phyloP scores from a whole-genome alignment of 2,797 vertebrate genomes.

The Picus viridis region DNA sequence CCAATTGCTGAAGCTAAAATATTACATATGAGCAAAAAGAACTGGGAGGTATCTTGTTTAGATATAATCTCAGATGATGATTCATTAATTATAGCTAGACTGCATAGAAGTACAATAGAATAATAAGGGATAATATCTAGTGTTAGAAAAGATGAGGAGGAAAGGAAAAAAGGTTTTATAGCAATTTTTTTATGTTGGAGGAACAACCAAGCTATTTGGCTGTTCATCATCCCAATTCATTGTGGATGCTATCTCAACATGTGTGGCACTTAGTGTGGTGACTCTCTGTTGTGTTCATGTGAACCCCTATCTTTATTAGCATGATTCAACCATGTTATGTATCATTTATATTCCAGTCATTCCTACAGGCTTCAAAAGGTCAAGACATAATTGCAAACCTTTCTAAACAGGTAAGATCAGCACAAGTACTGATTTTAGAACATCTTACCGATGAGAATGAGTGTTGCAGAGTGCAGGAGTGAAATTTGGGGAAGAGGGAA shows the following conservation, averaged over 20 bases:
- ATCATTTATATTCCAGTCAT: not conserved
- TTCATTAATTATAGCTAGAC: not conserved
- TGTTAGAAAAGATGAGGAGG: not conserved
- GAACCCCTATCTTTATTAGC: not conserved
- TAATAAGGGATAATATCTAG: not conserved
- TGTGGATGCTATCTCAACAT: not conserved
- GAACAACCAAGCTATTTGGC: not conserved
- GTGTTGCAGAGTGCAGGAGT: not conserved
- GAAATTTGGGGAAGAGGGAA: not conserved
- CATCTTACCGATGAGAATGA: not conserved
- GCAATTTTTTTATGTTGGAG: not conserved
- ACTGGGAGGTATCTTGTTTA: not conserved
- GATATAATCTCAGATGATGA: not conserved
- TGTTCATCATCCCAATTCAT: rapidly evolving
- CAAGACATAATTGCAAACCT: not conserved
- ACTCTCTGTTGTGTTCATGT: not conserved
- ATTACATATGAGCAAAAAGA: not conserved
- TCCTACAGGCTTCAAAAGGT: not conserved
- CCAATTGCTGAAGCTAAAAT: not conserved
- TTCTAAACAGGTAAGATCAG: not conserved
- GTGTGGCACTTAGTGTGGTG: rapidly evolving
- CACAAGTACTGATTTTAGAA: not conserved
- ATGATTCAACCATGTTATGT: not conserved
- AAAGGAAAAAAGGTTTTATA: not conserved
- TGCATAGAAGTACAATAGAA: not conserved